Evolutionary conservation across 1,140 invertebrate genomes (phyloP), one percentile per base, ranked within the genome.

Genomic region (Chrysopa pallens): DNA sequence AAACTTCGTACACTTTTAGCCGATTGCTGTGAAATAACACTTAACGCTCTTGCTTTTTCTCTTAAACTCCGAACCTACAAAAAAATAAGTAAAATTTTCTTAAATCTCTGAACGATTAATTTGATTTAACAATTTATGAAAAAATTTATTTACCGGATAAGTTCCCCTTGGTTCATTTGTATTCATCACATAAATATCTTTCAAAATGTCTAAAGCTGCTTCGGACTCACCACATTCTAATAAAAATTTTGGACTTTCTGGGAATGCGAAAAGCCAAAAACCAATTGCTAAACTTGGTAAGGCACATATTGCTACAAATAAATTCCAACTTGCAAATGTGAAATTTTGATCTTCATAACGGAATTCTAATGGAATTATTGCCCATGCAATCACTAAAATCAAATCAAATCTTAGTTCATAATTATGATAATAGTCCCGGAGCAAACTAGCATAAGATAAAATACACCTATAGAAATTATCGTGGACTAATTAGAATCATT

Each of bases 211-310:
- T 0, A 84, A 60, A 6, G 82, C 78, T 31, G 78, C 76, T 11
- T 83, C 75, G 15, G 78, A 70, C 54, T 80, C 73, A 38, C 81
- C 79, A 55, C 74, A 76, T 52, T 81, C 76, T 48, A 88, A 68
- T 40, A 85, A 67, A 57, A 83, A 89, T 55, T 86, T 87, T 1
- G 85, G 84, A 57, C 83, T 88, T 60, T 89, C 85, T 4, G 84
- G 85, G 62, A 89, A 84, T 23, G 73, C 68, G 42, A 82, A 67
- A 3, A 87, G 65, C 68, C 70, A 84, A 27, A 77, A 62, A 14
- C 70, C 74, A 8, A 79, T 63, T 42, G 75, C 49, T 5, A 72
- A 59, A 27, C 71, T 78, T 0, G 78, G 78, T 2, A 80, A 49
- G 2, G 74, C 72, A 53, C 76, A 79, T 1, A 77, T 62, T 0